These are phyloP conservation scores for Actinemys pallida DNA, from an alignment of 2,113 vertebrate species.

Conservation along the genomic window DNA sequence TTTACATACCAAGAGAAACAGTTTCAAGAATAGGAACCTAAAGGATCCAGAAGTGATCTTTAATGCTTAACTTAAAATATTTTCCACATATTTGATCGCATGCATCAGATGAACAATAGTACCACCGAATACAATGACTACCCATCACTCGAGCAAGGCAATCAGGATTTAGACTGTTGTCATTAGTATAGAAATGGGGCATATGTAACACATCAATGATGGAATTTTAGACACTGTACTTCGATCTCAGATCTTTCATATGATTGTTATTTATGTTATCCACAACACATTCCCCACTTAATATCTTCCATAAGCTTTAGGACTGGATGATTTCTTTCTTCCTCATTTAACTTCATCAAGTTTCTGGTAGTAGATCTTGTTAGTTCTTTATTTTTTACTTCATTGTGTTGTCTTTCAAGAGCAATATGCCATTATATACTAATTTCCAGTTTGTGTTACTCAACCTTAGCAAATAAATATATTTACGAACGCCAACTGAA, in stretches of 20 bases:
- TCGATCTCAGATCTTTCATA: not conserved
- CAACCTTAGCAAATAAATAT: slow-evolving; percentile 22
- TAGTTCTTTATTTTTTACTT: not conserved
- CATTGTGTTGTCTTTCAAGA: not conserved
- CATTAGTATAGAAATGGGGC: not conserved
- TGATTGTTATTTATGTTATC: fast-evolving
- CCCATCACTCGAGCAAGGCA: not conserved
- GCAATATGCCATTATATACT: not conserved
- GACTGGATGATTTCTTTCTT: not conserved
- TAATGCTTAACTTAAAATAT: too few relatives aligned
- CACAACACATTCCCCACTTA: not conserved
- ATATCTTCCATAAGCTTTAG: not conserved
- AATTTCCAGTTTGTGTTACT: not conserved
- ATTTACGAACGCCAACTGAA: not conserved
- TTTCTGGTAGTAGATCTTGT: not conserved
- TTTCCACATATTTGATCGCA: too few relatives aligned
- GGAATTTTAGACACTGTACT: not conserved
- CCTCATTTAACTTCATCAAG: fast-evolving
- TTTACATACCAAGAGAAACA: not conserved
- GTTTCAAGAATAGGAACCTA: not conserved
- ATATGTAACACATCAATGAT: not conserved
- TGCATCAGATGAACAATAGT: not conserved
- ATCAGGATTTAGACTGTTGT: not conserved
- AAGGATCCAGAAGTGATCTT: too few relatives aligned
- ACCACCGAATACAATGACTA: not conserved